Evolutionary conservation across 1,140 invertebrate genomes (phyloP).

Genomic region (Rhyacophila brunnea): DNA sequence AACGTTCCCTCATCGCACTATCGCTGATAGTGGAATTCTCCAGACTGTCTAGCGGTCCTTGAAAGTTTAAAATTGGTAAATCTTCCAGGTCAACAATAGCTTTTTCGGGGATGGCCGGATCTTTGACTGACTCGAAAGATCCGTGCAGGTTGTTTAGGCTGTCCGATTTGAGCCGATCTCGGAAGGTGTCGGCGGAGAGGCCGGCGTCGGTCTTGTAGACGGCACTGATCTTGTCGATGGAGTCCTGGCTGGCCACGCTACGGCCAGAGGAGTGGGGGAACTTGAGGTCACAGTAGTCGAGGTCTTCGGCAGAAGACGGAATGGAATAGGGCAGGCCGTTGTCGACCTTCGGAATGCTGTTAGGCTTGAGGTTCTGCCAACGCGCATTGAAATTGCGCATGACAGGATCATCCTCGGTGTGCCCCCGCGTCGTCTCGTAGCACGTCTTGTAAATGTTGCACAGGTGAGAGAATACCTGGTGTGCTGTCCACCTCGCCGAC

Average conservation of each 20-base stretch:
- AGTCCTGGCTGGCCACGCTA: not conserved
- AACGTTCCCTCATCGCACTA: not conserved
- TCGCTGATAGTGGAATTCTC: not conserved
- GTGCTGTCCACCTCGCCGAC: conserved; percentile 44
- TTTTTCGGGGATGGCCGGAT: conserved; percentile 41
- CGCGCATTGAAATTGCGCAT: conserved; percentile 66
- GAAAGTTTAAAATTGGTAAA: not conserved
- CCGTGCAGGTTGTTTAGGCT: conserved; percentile 61
- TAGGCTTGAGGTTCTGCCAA: conserved; percentile 65
- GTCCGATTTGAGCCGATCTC: conserved; percentile 49
- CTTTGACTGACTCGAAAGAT: conserved; percentile 57
- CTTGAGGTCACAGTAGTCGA: conserved; percentile 14
- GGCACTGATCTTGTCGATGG: conserved; percentile 5
- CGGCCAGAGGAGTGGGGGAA: not conserved
- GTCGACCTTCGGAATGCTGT: conserved; percentile 59
- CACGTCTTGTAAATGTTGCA: conserved; percentile 55
- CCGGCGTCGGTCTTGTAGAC: conserved; percentile 40
- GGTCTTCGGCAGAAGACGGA: not conserved
- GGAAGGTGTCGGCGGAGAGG: conserved; percentile 42
- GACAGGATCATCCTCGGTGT: conserved; percentile 38
- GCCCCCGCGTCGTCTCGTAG: conserved; percentile 36
- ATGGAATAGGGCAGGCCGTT: conserved; percentile 36
- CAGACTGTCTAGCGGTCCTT: not conserved
- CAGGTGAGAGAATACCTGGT: conserved; percentile 59
- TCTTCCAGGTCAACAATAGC: not conserved